Evolutionary conservation across 2,113 vertebrate species (phyloP).

Genomic region (Otocyon megalotis): DNA sequence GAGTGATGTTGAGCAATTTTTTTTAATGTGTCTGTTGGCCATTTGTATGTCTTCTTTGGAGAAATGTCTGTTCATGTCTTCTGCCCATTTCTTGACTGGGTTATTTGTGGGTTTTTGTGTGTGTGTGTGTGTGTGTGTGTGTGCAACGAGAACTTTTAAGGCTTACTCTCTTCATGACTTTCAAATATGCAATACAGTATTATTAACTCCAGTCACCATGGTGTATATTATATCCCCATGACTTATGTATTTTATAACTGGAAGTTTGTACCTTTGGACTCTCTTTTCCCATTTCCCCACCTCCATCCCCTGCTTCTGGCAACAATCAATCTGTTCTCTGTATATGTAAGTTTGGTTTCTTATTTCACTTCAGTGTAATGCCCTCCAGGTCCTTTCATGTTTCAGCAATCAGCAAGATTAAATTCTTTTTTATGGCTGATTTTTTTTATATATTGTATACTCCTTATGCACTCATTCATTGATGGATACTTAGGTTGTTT

Average conservation of each 20-base stretch:
- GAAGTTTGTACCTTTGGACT: background rate
- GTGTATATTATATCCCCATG: background rate
- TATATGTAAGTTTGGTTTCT: background rate
- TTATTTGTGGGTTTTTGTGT: no score
- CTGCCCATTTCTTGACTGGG: no score
- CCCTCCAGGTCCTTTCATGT: background rate
- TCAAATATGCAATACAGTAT: background rate
- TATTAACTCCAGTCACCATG: background rate
- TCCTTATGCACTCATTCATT: background rate
- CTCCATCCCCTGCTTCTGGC: background rate
- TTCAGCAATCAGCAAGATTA: background rate
- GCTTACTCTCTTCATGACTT: background rate
- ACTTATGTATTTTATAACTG: background rate
- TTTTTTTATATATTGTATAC: background rate
- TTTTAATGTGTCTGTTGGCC: no score
- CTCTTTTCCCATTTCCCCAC: background rate
- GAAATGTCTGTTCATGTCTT: no score
- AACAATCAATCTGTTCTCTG: background rate
- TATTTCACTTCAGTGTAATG: background rate
- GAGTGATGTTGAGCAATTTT: no score
- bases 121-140: no score
- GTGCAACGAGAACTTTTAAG: background rate
- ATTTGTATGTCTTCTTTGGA: no score
- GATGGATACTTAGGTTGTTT: background rate
- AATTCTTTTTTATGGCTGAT: background rate